Conservation (phyloP, 2,113 vertebrate species). For the Heterotilapia buettikoferi region DNA sequence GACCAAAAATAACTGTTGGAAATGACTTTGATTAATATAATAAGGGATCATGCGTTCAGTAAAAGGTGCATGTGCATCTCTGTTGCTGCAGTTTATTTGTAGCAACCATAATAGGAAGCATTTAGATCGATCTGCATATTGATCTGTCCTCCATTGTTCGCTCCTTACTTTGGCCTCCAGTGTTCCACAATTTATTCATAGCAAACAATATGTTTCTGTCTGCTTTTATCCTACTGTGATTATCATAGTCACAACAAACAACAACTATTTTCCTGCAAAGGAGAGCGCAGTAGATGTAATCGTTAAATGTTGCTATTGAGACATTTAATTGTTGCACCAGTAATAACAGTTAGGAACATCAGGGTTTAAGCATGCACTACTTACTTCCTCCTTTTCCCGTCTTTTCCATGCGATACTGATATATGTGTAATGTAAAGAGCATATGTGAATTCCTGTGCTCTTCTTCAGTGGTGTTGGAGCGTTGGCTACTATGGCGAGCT, state of each 20-base stretch:
- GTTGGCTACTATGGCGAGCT: constrained; percentile 81
- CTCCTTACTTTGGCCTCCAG: background rate
- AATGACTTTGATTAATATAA: background rate
- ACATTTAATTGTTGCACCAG: background rate
- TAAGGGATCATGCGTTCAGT: background rate
- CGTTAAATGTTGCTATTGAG: background rate
- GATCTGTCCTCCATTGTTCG: background rate
- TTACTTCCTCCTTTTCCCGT: constrained; percentile 93
- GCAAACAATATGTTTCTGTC: background rate
- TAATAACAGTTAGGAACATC: background rate
- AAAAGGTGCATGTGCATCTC: background rate
- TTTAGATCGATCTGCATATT: background rate
- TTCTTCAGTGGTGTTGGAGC: constrained; percentile 80
- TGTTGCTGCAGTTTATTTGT: background rate
- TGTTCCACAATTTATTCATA: background rate
- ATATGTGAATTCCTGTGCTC: constrained; percentile 95
- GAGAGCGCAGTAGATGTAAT: background rate
- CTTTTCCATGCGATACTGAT: constrained; percentile 99
- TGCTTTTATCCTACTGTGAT: background rate
- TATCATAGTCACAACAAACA: background rate
- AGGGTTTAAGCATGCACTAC: constrained; percentile 30
- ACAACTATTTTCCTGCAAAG: background rate
- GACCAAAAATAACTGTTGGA: background rate
- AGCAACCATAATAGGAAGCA: background rate
- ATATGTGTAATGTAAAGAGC: constrained; percentile 97